Base-by-base conservation (phyloP, 2,888 invertebrate genomes). In the Siphlonurus alternatus region DNA sequence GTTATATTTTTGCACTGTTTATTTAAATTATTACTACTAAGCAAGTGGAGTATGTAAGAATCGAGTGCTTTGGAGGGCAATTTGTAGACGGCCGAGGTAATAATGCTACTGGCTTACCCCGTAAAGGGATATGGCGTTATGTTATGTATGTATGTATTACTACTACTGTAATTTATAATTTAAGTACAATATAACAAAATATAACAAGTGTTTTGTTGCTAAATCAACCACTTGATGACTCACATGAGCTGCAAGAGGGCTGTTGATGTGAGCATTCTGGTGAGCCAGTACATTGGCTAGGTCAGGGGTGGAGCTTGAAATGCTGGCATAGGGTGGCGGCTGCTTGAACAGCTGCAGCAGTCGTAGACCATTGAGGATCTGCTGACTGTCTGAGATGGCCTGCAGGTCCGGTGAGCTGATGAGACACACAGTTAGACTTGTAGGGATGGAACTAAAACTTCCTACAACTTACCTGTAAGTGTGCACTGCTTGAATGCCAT, bases 291-390 rank as follows among this genome's bases (percentile, higher is more conserved):
- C 22, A 22, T 56, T 56, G 0, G 91, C 90, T 64, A 93, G 74
- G 74, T 92, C 92, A 0, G 92, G 91, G 0, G 91, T 91, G 7
- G 56, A 56, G 7, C 19, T 56, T 5, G 56, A 56, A 18, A 56
- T 85, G 0, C 83, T 83, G 0, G 89, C 88, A 76, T 92, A 92
- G 0, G 92, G 90, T 0, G 92, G 92, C 0, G 93, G 92, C 0
- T 91, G 89, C 73, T 91, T 90, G 72, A 85, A 87, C 3, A 87
- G 80, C 71, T 86, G 85, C 22, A 86, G 76, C 71, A 84, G 78
- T 61, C 82, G 82, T 53, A 83, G 72, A 56, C 80, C 81, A 64
- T 78, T 76, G 60, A 79, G 78, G n/a, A 73, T 73, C 71, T 68
- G 68, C 20, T 67, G 64, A 67, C 67, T 73, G n/a, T 73, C 66